Percentiles rank a stretch among this genome's conserved stretches.
phyloP scores from a whole-genome alignment of 2,113 vertebrate species.

The Pachypanchax playfairii region DNA sequence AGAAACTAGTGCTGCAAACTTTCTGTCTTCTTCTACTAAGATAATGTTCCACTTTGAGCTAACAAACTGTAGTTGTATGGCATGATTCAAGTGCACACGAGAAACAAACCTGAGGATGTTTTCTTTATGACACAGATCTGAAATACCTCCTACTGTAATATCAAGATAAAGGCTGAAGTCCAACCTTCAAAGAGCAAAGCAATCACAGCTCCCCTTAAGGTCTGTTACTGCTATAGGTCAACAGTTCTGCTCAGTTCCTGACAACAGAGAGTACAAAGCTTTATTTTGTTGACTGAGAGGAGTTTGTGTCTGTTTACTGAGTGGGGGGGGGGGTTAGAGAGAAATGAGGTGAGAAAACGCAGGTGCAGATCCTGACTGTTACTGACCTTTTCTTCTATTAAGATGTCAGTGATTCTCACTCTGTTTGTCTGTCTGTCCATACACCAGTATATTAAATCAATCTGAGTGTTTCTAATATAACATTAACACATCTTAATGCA shows the following conservation, averaged over 20 bases:
- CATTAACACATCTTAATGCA: not conserved
- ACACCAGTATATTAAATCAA: not conserved
- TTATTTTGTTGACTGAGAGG: conserved; percentile 51
- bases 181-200: conserved; percentile 61
- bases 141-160: conserved; percentile 47
- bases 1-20: too few relatives aligned
- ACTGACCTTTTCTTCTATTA: conserved; percentile 44
- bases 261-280: conserved; percentile 45
- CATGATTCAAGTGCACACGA: conserved; percentile 10
- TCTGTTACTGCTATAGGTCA: conserved; percentile 59
- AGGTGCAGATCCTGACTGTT: conserved; percentile 50
- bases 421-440: not conserved
- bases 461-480: not conserved
- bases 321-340: not conserved
- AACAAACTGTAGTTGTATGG: not conserved
- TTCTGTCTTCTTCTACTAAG: too few relatives aligned
- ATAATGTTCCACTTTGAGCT: too few relatives aligned
- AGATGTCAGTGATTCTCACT: not conserved
- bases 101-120: conserved; percentile 34
- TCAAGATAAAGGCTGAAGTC: conserved; percentile 39
- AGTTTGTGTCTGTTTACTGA: not conserved
- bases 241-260: conserved; percentile 46
- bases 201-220: conserved; percentile 60
- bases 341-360: conserved; percentile 1
- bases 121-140: conserved; percentile 28